A percentile compares a stretch with the other conserved stretches of the same genome.
Conservation (phyloP, 1,140 invertebrate genomes). For the Eulimnadia texana region DNA sequence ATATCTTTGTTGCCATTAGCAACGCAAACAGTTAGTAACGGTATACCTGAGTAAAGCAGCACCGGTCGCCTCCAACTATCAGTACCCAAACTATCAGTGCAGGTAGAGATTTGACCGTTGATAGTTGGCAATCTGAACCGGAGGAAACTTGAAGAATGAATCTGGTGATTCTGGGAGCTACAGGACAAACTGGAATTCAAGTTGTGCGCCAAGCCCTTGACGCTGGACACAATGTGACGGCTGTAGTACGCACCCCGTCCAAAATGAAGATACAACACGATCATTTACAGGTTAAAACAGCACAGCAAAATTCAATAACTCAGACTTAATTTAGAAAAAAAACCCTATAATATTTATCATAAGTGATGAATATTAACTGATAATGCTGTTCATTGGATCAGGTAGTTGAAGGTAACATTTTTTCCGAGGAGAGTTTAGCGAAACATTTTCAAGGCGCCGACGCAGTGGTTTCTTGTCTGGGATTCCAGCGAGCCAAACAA, state of each 20-base stretch:
- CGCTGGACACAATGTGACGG: constrained; percentile 24
- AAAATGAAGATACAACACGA: constrained; percentile 22
- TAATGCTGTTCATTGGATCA: background rate
- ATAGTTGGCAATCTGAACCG: too few species aligned
- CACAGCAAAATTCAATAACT: constrained; percentile 1
- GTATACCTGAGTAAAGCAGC: too few species aligned
- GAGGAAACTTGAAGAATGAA: constrained; percentile 26
- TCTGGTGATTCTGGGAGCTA: constrained; percentile 28
- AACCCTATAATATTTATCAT: too few species aligned
- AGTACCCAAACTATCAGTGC: too few species aligned
- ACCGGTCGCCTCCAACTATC: too few species aligned
- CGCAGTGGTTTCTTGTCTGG: constrained; percentile 24
- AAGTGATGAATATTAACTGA: too few species aligned
- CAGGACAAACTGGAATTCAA: constrained; percentile 28
- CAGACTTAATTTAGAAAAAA: background rate
- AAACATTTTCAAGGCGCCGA: constrained; percentile 20
- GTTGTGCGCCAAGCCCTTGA: constrained; percentile 26
- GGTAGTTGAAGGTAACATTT: constrained; percentile 22
- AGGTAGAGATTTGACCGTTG: too few species aligned
- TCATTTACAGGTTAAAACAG: constrained; percentile 27
- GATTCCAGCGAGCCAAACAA: constrained; percentile 17
- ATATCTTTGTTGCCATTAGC: background rate
- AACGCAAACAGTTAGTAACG: background rate
- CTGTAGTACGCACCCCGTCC: constrained; percentile 27
- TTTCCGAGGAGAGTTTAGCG: constrained; percentile 19